Evolutionary conservation across 2,113 vertebrate genomes (phyloP).

Genomic region (Takifugu bimaculatus): DNA sequence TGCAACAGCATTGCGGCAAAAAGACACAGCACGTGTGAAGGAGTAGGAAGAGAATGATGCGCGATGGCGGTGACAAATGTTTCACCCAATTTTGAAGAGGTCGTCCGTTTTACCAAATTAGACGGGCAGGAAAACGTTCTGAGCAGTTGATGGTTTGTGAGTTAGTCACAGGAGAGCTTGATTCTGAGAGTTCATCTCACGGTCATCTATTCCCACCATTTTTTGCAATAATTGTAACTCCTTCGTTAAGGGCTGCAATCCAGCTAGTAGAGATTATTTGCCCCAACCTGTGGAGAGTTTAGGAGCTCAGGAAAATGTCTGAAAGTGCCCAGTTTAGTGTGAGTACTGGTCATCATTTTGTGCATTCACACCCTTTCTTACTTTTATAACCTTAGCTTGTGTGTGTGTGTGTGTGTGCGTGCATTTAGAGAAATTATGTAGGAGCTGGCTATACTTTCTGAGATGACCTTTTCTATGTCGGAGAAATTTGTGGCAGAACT

Average conservation of each 20-base stretch:
- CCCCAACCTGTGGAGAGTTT: conserved; percentile 59
- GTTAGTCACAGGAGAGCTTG: conserved; percentile 38
- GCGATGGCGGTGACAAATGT: conserved; percentile 42
- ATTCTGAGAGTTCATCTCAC: conserved; percentile 60
- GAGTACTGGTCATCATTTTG: conserved; percentile 48
- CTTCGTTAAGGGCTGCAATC: conserved; percentile 68
- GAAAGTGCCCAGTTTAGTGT: conserved; percentile 66
- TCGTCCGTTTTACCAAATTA: conserved; percentile 13
- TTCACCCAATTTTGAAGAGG: conserved; percentile 22
- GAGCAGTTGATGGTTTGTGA: conserved; percentile 41
- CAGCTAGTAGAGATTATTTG: conserved; percentile 68
- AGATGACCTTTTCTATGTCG: conserved; percentile 60
- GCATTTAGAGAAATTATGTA: conserved; percentile 52
- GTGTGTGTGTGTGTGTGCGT: conserved; percentile 50
- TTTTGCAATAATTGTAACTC: conserved; percentile 64
- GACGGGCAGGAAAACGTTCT: conserved; percentile 12
- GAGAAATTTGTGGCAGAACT: conserved; percentile 39
- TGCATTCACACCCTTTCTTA: conserved; percentile 33
- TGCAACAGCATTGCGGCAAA: conserved; percentile 67
- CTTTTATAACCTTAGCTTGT: conserved; percentile 54
- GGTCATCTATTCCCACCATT: conserved; percentile 59
- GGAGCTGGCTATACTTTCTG: conserved; percentile 60
- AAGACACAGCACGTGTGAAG: conserved; percentile 58
- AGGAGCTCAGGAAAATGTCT: conserved; percentile 74
- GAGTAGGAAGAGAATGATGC: conserved; percentile 35